phyloP scores from a whole-genome alignment of 2,888 invertebrate genomes.

The Drosophila prolongata region DNA sequence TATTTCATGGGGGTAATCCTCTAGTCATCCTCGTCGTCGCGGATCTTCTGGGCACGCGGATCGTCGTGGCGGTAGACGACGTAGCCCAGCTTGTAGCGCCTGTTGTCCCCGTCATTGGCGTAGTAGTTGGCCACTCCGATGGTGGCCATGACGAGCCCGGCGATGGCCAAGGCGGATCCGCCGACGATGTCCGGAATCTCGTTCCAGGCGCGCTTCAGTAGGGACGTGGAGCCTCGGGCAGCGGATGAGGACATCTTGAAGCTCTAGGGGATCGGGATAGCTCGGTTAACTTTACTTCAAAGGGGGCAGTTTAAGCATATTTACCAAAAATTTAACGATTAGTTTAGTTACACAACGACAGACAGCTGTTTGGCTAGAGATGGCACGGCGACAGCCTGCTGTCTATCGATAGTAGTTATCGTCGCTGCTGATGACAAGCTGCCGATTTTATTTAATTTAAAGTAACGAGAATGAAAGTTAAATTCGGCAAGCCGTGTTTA shows the following conservation, averaged over 20 bases:
- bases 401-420: neutral
- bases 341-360: constrained; percentile 68
- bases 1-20: constrained; percentile 10
- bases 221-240: constrained; percentile 74
- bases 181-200: constrained; percentile 90
- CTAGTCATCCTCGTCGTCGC: constrained; percentile 84
- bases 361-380: constrained; percentile 25
- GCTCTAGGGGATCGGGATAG: constrained; percentile 7
- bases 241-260: constrained; percentile 76
- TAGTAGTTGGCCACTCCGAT: constrained; percentile 85
- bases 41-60: constrained; percentile 86
- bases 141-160: constrained; percentile 86
- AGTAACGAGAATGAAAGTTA: too few relatives aligned
- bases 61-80: constrained; percentile 89
- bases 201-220: constrained; percentile 85
- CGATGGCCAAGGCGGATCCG: constrained; percentile 86
- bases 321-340: constrained; percentile 49
- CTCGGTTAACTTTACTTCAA: neutral
- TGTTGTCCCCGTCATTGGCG: constrained; percentile 88
- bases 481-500: too few relatives aligned
- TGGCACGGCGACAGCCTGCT: neutral
- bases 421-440: neutral
- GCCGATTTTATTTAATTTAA: too few relatives aligned
- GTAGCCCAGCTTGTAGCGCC: constrained; percentile 87
- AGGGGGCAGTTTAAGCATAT: constrained; percentile 34